phyloP scores from a whole-genome alignment of 2,797 vertebrate species.

The Siniperca scherzeri region DNA sequence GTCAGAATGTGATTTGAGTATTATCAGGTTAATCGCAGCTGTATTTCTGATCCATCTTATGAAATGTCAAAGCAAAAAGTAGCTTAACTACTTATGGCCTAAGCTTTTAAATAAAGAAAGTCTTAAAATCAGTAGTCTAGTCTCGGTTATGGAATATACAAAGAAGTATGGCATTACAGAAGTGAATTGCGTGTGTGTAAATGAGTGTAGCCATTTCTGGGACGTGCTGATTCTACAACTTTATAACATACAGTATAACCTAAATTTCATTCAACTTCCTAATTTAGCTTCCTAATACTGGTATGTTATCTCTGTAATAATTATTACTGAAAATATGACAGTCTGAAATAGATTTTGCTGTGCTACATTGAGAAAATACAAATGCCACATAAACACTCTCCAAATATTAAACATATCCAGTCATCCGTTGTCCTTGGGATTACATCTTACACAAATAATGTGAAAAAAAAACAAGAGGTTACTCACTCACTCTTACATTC shows the following conservation, averaged over 20 bases:
- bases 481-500: slow-evolving; percentile 85
- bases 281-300: slow-evolving; percentile 4
- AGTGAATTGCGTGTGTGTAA: slow-evolving; percentile 29
- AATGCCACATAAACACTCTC: slow-evolving; percentile 30
- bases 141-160: slow-evolving; percentile 8
- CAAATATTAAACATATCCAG: slow-evolving; percentile 12
- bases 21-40: slow-evolving; percentile 25
- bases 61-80: slow-evolving; percentile 9
- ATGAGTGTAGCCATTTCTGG: slow-evolving; percentile 19
- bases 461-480: slow-evolving; percentile 51
- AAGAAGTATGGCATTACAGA: slow-evolving; percentile 8
- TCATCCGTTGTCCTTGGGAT: neutral
- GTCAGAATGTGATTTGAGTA: neutral
- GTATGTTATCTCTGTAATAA: neutral
- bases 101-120: slow-evolving; percentile 3
- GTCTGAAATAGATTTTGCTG: neutral
- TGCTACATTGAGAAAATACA: slow-evolving; percentile 27
- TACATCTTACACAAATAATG: slow-evolving; percentile 27
- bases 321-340: slow-evolving; percentile 12
- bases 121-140: slow-evolving; percentile 1
- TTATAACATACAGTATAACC: slow-evolving; percentile 6
- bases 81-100: slow-evolving; percentile 7
- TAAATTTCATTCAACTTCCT: slow-evolving; percentile 8
- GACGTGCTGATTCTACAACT: slow-evolving; percentile 26
- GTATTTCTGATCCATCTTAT: slow-evolving; percentile 14